A percentile compares a stretch with the other conserved stretches of the same genome.
Evolutionary conservation across 2,888 invertebrate genomes (phyloP).

Genomic region (Hirtodrosophila confusa): DNA sequence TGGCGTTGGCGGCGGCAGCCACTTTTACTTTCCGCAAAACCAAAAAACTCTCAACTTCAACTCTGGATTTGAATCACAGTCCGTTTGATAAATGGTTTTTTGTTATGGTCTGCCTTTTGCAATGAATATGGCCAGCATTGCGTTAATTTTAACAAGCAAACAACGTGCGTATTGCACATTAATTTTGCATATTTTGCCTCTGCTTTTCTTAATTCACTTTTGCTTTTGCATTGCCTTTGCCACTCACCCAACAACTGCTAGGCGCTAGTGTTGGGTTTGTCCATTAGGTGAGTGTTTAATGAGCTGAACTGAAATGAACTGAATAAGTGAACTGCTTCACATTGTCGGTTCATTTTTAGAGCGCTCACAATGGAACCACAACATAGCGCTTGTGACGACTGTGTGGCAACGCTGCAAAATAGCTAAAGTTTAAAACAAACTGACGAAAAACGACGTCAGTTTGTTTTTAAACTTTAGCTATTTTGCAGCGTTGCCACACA

Average conservation of each 20-base stretch:
- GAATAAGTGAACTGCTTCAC: slow-evolving; percentile 31
- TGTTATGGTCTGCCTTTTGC: slow-evolving; percentile 30
- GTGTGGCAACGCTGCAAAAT: slow-evolving; percentile 23
- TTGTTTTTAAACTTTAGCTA: neutral
- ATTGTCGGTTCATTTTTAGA: slow-evolving; percentile 9
- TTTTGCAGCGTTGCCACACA: slow-evolving; percentile 21
- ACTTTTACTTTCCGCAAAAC: slow-evolving; percentile 70
- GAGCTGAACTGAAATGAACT: slow-evolving; percentile 26
- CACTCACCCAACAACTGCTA: slow-evolving; percentile 60
- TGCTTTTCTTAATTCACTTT: slow-evolving; percentile 49
- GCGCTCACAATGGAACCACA: neutral
- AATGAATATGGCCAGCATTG: slow-evolving; percentile 34
- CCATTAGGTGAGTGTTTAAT: slow-evolving; percentile 37
- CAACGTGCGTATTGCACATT: slow-evolving; percentile 53
- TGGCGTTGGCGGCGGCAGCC: slow-evolving; percentile 32
- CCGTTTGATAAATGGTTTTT: slow-evolving; percentile 21
- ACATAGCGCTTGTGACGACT: neutral
- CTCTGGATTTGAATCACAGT: slow-evolving; percentile 25
- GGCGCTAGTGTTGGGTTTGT: slow-evolving; percentile 54
- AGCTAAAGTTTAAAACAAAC: neutral
- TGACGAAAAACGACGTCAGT: neutral
- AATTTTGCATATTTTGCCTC: slow-evolving; percentile 52
- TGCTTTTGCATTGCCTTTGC: slow-evolving; percentile 53
- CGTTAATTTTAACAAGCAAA: slow-evolving; percentile 33
- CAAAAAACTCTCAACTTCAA: slow-evolving; percentile 26